Evolutionary conservation across 2,888 invertebrate species (phyloP).

Genomic region (Meloe dianella): DNA sequence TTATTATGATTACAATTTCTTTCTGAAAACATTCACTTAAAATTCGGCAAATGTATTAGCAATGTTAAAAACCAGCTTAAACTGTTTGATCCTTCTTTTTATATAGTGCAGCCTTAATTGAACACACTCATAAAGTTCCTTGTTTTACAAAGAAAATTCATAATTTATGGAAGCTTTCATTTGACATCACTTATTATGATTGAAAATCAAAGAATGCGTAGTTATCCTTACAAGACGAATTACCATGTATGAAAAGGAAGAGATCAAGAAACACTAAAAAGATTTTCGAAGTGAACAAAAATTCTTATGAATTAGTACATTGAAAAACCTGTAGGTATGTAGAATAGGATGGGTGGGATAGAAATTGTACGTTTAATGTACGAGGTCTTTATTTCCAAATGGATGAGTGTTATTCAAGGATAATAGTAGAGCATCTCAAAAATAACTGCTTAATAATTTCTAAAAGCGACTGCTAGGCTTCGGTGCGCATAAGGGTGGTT

Average conservation of each 20-base stretch:
- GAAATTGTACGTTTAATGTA: background rate
- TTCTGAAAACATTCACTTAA: background rate
- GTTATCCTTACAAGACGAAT: no score
- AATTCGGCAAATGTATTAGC: background rate
- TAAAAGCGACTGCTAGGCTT: slow-evolving; percentile 8
- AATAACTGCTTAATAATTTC: slow-evolving; percentile 23
- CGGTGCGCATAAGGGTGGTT: slow-evolving; percentile 17
- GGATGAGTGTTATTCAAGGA: background rate
- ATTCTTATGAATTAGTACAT: no score
- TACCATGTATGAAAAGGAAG: no score
- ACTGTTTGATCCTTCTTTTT: no score
- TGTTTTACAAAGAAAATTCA: background rate
- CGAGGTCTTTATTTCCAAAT: background rate
- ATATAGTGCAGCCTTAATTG: no score
- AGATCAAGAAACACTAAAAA: no score
- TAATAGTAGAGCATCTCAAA: background rate
- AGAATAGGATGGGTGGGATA: background rate
- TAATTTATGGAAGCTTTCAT: background rate
- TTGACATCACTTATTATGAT: no score
- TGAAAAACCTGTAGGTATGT: no score
- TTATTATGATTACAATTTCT: background rate
- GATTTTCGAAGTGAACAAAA: no score
- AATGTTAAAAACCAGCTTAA: background rate
- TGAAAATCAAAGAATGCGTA: no score
- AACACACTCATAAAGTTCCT: no score